These are phyloP conservation scores for Notothenia coriiceps DNA, from an alignment of 2,113 vertebrate genomes.

Conservation along the genomic window DNA sequence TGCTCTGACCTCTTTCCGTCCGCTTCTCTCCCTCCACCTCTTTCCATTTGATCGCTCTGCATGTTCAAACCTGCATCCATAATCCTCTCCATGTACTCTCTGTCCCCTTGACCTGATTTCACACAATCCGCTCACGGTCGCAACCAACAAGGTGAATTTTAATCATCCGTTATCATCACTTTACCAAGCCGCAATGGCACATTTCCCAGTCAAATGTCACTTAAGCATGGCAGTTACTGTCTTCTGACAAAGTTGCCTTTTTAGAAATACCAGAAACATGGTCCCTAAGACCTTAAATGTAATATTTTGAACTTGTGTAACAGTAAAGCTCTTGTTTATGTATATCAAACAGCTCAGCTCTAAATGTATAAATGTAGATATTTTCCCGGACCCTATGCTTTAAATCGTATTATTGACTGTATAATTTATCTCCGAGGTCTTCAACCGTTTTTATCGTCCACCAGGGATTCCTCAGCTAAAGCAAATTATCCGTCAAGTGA, in stretches of 20 bases:
- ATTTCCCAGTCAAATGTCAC: constrained; percentile 40
- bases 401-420: constrained; percentile 9
- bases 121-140: constrained; percentile 56
- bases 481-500: constrained; percentile 58
- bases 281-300: not conserved
- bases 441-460: not conserved
- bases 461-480: constrained; percentile 37
- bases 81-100: constrained; percentile 54
- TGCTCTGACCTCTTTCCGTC: constrained; percentile 26
- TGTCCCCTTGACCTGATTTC: constrained; percentile 62
- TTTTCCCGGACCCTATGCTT: not conserved
- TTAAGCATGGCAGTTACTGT: not conserved
- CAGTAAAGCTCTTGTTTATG: not conserved
- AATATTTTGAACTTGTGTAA: not conserved
- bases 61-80: constrained; percentile 58
- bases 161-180: constrained; percentile 72
- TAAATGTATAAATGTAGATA: constrained; percentile 5
- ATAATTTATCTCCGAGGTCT: constrained; percentile 12
- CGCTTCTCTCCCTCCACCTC: not conserved
- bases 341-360: not conserved
- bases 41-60: constrained; percentile 42
- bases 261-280: not conserved
- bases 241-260: not conserved
- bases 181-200: constrained; percentile 17
- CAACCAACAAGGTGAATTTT: constrained; percentile 42